A percentile compares a stretch with the other conserved stretches of the same genome.
These are phyloP conservation scores for Caerostris darwini DNA, from an alignment of 1,140 invertebrate genomes.

Conservation along the genomic window DNA sequence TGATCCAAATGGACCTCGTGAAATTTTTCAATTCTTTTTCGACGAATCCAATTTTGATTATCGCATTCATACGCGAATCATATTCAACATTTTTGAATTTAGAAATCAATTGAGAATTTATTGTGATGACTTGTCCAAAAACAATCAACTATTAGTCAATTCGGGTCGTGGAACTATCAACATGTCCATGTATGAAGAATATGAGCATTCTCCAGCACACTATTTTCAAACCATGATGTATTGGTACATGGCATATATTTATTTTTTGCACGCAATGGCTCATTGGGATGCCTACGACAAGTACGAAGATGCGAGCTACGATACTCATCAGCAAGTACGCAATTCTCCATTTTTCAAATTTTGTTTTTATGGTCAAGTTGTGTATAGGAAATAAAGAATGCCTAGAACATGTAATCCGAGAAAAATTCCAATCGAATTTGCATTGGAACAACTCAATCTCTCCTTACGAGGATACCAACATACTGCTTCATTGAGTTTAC, in stretches of 20 bases:
- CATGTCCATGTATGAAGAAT: neutral
- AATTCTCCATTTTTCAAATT: slow-evolving; percentile 46
- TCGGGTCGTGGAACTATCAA: slow-evolving; percentile 51
- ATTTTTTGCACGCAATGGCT: slow-evolving; percentile 26
- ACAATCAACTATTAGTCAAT: slow-evolving; percentile 35
- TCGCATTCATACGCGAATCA: neutral
- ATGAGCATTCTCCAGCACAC: neutral
- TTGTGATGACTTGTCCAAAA: neutral
- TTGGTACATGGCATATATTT: slow-evolving; percentile 34
- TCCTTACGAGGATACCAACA: too few species aligned
- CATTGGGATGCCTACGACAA: slow-evolving; percentile 56
- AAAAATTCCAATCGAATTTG: too few species aligned
- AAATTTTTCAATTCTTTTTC: neutral
- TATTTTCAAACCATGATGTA: slow-evolving; percentile 7
- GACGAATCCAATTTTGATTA: neutral
- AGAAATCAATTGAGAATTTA: neutral
- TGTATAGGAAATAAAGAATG: slow-evolving; percentile 8
- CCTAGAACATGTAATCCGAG: neutral
- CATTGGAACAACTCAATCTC: too few species aligned
- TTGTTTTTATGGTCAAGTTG: slow-evolving; percentile 21
- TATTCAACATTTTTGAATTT: slow-evolving; percentile 55
- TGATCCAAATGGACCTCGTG: slow-evolving; percentile 26
- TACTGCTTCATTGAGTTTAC: too few species aligned
- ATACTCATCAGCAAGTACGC: slow-evolving; percentile 11
- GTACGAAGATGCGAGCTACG: slow-evolving; percentile 47